Percentiles rank a stretch among this genome's conserved stretches.
Evolutionary conservation across 2,888 invertebrate species (phyloP).

Genomic region (Euplagia quadripunctaria): DNA sequence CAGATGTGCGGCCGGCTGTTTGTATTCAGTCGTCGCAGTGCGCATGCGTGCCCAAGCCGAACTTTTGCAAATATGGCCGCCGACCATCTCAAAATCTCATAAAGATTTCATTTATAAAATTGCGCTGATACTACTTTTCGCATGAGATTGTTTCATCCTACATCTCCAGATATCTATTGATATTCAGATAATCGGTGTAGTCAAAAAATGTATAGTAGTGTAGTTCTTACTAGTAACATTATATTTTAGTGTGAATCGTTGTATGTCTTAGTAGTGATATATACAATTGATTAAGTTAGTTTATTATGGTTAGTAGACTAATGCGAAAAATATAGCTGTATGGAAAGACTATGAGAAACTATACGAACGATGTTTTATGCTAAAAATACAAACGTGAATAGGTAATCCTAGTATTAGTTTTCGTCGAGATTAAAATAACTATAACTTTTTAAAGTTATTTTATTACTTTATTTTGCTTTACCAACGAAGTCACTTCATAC

Average conservation of each 20-base stretch:
- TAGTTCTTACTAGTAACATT: background rate
- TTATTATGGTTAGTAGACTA: background rate
- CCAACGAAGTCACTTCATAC: background rate
- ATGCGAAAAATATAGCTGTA: background rate
- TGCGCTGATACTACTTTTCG: background rate
- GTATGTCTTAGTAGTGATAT: no score
- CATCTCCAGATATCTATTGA: background rate
- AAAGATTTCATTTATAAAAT: conserved; percentile 3
- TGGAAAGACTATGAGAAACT: background rate
- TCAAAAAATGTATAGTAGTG: background rate
- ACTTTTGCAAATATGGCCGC: conserved; percentile 76
- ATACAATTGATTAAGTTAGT: background rate
- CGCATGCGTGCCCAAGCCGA: conserved; percentile 75
- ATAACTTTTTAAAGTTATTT: background rate
- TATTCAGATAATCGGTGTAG: background rate
- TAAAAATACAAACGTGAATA: background rate
- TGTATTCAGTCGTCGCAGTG: conserved; percentile 72
- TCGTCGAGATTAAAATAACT: background rate
- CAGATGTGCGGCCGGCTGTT: conserved; percentile 84
- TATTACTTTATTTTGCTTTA: background rate
- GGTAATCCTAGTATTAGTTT: background rate
- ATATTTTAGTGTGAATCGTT: no score
- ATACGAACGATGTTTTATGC: background rate
- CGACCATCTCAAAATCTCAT: conserved; percentile 34
- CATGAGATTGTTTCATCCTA: background rate